A percentile compares a stretch with the other conserved stretches of the same genome.
Conservation (phyloP, 2,888 invertebrate species). For the Dendrolimus houi region DNA sequence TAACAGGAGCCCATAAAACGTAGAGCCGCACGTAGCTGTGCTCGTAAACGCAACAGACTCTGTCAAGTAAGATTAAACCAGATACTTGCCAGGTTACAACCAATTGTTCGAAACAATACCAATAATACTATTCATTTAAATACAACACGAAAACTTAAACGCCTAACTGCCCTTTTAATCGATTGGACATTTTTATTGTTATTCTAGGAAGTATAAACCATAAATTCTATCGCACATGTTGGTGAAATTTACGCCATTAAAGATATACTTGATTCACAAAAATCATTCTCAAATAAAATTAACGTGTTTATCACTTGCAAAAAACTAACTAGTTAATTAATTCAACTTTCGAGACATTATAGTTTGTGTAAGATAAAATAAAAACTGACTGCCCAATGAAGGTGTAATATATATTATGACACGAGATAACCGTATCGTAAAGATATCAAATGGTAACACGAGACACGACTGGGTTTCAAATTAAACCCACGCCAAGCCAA, state of each 20-base stretch:
- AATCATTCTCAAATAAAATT: too few species aligned
- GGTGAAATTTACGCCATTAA: too few species aligned
- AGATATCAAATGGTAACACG: conserved; percentile 33
- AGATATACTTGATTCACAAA: too few species aligned
- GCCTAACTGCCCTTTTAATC: too few species aligned
- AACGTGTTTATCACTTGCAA: too few species aligned
- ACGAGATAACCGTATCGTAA: conserved; percentile 22
- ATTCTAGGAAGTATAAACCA: too few species aligned
- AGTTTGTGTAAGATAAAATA: not conserved
- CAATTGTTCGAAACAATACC: conserved; percentile 19
- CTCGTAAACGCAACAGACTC: conserved; percentile 42
- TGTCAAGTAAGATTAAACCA: conserved; percentile 44
- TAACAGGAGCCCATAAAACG: conserved; percentile 51
- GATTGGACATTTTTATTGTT: too few species aligned
- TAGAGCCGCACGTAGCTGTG: conserved; percentile 34
- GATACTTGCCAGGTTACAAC: conserved; percentile 21
- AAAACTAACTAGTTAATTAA: too few species aligned
- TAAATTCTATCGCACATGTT: too few species aligned
- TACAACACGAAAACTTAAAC: not conserved
- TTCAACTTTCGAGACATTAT: not conserved
- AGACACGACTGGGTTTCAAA: conserved; percentile 36
- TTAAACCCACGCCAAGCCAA: conserved; percentile 43
- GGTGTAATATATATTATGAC: not conserved
- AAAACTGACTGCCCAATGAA: not conserved
- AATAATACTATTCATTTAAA: conserved; percentile 7